Base-by-base conservation (phyloP, 2,888 invertebrate species). In the Caenorhabditis parvicauda region DNA sequence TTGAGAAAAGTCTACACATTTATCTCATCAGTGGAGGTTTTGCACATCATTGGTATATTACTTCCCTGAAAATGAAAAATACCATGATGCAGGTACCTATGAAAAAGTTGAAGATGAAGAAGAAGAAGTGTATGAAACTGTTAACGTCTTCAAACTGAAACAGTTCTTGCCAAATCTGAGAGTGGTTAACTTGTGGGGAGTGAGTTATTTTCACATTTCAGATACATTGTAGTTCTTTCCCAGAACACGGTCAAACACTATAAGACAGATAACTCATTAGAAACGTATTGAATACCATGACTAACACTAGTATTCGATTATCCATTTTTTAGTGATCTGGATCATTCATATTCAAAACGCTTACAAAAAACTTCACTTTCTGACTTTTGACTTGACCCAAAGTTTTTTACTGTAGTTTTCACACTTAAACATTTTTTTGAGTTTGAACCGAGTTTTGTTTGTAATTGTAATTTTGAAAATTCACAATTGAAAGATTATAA, bases 1-100 rank as follows among this genome's bases (percentile, higher is more conserved):
- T 95, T 99, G 92, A 85, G 98, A 70, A 94, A 98, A 84, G 98
- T 98, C 67, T 99, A 99, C 84, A 96, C 96, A 83, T 98, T 96
- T 81, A 93, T 99, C 80, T 96, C 96, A 72, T 96, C 96, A 3
- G 84, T 99, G 56, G 94, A 98, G 85, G 90, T 93, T 53, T 85
- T 99, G 51, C 98, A 98, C 84, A 87, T 99, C 53, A 91, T 99
- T 80, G 98, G 91, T 90, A 69, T 77, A 65, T 46, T 21, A 12
- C 24, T 59, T 46, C n/a, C n/a, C n/a, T n/a, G n/a, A n/a, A n/a
- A n/a, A n/a, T n/a, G n/a, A n/a, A n/a, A n/a, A n/a, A n/a, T n/a
- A n/a, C n/a, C n/a, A n/a, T 42, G n/a, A n/a, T 75, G 25, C 81
- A 89, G 89, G 94, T 14, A 95, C 94, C 0, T 95, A 95, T 81